phyloP scores from a whole-genome alignment of 37 sponge, comb jelly and placozoan species.

The Amphimedon queenslandica region DNA sequence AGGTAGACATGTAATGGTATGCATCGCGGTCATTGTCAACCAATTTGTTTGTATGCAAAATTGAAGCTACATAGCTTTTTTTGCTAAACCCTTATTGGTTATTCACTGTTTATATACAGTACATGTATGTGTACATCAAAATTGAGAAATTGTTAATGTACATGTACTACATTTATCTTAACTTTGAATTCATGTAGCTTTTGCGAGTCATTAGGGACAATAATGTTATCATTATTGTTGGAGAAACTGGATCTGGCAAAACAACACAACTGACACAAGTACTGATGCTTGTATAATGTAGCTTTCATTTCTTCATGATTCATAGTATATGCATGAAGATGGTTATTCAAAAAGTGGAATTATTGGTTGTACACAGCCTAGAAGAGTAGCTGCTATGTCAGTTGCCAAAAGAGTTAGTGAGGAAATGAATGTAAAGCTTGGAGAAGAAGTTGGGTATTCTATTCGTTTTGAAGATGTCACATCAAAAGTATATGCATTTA shows the following conservation, averaged over 20 bases:
- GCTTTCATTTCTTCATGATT: background rate
- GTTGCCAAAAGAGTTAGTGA: constrained; percentile 98
- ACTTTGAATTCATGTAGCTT: constrained; percentile 40
- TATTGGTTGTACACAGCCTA: constrained; percentile 99
- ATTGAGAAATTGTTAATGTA: background rate
- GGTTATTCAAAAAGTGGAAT: constrained; percentile 88
- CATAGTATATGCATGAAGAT: constrained; percentile 93
- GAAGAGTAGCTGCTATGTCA: constrained; percentile 99
- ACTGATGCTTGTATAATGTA: background rate
- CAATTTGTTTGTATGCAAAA: too few species aligned
- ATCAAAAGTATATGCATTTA: constrained; percentile 46
- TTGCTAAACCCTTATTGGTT: too few species aligned
- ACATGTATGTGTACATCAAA: background rate
- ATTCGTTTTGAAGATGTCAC: constrained; percentile 99
- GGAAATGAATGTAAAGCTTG: constrained; percentile 84
- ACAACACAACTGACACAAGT: constrained; percentile 99
- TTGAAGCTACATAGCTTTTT: too few species aligned
- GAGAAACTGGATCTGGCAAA: constrained; percentile 99
- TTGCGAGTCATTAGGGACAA: constrained; percentile 89
- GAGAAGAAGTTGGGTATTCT: constrained; percentile 96
- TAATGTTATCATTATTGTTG: constrained; percentile 93
- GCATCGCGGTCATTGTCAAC: too few species aligned
- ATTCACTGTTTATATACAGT: too few species aligned
- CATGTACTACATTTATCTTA: background rate
- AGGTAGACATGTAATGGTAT: too few species aligned